These are phyloP conservation scores for Tenthredo mesomela DNA, from an alignment of 2,888 invertebrate species.

Conservation along the genomic window DNA sequence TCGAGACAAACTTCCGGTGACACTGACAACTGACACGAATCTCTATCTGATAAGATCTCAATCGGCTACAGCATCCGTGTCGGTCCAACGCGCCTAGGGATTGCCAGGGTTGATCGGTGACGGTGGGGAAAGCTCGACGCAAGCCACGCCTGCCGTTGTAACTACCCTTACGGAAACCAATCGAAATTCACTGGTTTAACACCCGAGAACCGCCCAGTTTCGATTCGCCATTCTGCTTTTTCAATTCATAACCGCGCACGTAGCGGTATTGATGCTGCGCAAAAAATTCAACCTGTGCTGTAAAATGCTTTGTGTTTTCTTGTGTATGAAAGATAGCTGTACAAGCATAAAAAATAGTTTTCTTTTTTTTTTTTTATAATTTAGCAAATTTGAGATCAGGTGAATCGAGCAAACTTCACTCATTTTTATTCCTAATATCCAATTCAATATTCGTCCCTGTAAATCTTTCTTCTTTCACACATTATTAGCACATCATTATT, in stretches of 20 bases:
- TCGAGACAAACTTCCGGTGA: neutral
- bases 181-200: conserved; percentile 5
- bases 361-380: neutral
- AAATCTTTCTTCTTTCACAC: no score
- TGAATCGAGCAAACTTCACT: neutral
- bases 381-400: neutral
- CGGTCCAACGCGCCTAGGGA: conserved; percentile 45
- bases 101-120: conserved; percentile 43
- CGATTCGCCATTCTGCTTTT: conserved; percentile 52
- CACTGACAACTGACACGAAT: conserved; percentile 48
- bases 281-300: neutral
- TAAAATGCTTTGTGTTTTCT: neutral
- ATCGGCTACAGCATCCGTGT: conserved; percentile 39
- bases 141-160: conserved; percentile 40
- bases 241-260: neutral
- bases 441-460: neutral
- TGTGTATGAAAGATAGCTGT: neutral
- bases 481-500: no score
- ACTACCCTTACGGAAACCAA: conserved; percentile 48
- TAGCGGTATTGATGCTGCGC: conserved; percentile 33
- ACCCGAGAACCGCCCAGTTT: conserved; percentile 35
- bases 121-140: conserved; percentile 11
- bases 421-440: neutral
- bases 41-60: conserved; percentile 53
- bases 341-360: neutral